phyloP scores from a whole-genome alignment of 1,140 invertebrate species.

The Thalassaphorura encarpata region DNA sequence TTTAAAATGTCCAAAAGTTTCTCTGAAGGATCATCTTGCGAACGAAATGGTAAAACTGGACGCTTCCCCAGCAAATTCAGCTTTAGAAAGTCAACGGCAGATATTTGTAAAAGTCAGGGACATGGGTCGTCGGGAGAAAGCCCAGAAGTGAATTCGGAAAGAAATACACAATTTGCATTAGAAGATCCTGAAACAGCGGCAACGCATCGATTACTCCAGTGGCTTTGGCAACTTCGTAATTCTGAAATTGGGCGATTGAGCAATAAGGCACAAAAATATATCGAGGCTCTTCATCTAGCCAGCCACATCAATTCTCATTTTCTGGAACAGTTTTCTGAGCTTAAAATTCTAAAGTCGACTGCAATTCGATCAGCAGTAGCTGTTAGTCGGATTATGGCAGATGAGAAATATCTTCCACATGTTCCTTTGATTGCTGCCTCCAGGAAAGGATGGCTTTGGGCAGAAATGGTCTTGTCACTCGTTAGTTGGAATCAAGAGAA shows the following conservation, averaged over 20 bases:
- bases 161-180: constrained; percentile 19
- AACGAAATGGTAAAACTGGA: not conserved
- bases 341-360: constrained; percentile 21
- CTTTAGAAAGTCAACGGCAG: constrained; percentile 12
- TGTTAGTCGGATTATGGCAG: constrained; percentile 20
- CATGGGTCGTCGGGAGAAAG: not conserved
- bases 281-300: constrained; percentile 17
- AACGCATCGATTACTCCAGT: constrained; percentile 27
- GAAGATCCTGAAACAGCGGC: constrained; percentile 29
- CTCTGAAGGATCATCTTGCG: not conserved
- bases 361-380: constrained; percentile 26
- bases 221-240: constrained; percentile 30
- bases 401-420: constrained; percentile 21
- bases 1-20: constrained; percentile 4
- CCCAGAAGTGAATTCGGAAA: constrained; percentile 1
- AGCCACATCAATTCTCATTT: constrained; percentile 26
- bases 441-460: constrained; percentile 30
- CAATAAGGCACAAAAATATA: constrained; percentile 20
- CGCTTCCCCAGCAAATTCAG: constrained; percentile 11
- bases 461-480: constrained; percentile 30
- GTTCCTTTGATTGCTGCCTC: constrained; percentile 26
- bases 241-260: constrained; percentile 30
- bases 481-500: constrained; percentile 29
- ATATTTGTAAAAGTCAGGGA: constrained; percentile 17
- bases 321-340: constrained; percentile 25